Base-by-base conservation (phyloP, 2,797 vertebrate species). In the Rhadinocentrus ornatus region DNA sequence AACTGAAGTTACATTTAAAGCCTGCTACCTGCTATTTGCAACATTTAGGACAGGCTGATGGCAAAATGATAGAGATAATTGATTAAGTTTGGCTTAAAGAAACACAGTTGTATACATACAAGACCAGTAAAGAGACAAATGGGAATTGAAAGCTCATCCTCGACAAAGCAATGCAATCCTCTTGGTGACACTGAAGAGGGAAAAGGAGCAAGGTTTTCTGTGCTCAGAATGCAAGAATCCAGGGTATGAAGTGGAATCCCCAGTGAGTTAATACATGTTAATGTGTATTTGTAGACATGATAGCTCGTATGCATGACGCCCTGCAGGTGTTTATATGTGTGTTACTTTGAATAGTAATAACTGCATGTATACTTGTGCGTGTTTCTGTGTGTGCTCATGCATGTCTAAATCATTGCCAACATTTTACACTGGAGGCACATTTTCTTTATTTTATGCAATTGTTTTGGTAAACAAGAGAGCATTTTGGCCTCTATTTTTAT, bases 41-140 rank as follows among this genome's bases (percentile, higher is more conserved):
- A 1, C 34, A 56, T 81, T 74, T 67, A 34, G 15, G 52, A 24
- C 1, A 61, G n/a, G 9, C 4, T n/a, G 57, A 53, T 50, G 66
- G 37, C 54, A 59, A 41, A 34, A 71, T 41, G 32, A 68, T 37
- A 72, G 62, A 41, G 32, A 62, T 55, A 26, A 57, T 18, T 34
- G 35, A 66, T 22, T 71, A 35, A 32, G 35, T n/a, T 32, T 41
- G 53, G 4, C 6, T 0, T 16, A 15, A 18, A 31, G 57, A 64
- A 66, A 26, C 12, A 46, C 27, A 58, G 46, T 24, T 34, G 55
- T 60, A 54, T 6, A 56, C 35, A 65, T 55, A 66, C 54, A 56
- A 66, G 52, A 69, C 32, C 71, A 77, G 69, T 46, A 54, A 37
- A 59, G 66, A 81, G 73, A 83, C 64, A 77, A 78, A 85, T 67